Percentiles rank a stretch among this genome's conserved stretches.
Evolutionary conservation across 2,888 invertebrate species (phyloP).

Genomic region (Nemotelus nigrinus): DNA sequence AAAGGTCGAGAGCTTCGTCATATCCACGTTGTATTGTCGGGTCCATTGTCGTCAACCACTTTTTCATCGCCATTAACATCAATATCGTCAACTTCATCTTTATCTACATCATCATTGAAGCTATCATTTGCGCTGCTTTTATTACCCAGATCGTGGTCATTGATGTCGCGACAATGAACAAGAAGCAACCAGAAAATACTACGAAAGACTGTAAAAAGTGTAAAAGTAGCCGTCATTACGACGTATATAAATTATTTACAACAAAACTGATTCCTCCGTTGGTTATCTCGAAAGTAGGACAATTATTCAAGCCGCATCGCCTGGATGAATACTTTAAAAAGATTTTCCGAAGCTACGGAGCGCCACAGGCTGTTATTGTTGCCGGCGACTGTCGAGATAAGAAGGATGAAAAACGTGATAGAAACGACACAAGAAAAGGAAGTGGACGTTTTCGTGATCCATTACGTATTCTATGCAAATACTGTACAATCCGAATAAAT

Average conservation of each 20-base stretch:
- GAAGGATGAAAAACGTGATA: conserved; percentile 9
- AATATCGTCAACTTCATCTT: background rate
- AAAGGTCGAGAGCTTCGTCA: background rate
- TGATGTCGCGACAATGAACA: background rate
- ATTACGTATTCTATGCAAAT: conserved; percentile 38
- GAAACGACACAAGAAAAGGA: background rate
- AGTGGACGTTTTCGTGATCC: conserved; percentile 12
- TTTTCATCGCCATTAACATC: background rate
- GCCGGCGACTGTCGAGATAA: background rate
- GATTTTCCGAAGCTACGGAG: background rate
- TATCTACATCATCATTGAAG: background rate
- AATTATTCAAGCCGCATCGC: background rate
- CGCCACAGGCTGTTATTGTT: background rate
- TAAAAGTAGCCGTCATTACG: background rate
- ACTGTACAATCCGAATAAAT: conserved; percentile 52
- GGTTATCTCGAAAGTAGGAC: conserved; percentile 7
- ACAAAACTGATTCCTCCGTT: conserved; percentile 5
- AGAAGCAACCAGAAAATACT: background rate
- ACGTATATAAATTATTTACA: background rate
- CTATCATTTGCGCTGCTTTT: background rate
- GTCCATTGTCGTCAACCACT: conserved; percentile 6
- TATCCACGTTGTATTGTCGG: background rate
- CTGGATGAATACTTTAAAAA: background rate
- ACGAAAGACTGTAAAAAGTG: no score
- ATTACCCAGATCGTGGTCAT: background rate